Percentiles rank a stretch among this genome's conserved stretches.
Evolutionary conservation across 2,888 invertebrate genomes (phyloP).

Genomic region (Pammene fasciana): DNA sequence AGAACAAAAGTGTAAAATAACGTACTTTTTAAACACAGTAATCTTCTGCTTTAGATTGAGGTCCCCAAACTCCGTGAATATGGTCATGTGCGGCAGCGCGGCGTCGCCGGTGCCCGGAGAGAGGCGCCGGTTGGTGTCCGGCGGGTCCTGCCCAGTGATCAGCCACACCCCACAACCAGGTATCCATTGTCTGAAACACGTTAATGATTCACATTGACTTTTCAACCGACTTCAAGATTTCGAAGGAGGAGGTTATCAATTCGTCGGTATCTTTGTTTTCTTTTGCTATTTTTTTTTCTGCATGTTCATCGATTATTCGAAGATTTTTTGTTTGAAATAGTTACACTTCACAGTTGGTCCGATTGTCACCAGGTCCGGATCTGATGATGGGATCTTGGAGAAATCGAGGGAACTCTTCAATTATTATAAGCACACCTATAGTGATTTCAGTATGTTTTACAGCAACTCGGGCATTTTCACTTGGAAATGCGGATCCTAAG

Average conservation of each 20-base stretch:
- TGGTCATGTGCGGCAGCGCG: constrained; percentile 83
- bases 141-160: constrained; percentile 81
- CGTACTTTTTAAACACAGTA: constrained; percentile 84
- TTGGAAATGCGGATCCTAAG: too few relatives aligned
- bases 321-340: too few relatives aligned
- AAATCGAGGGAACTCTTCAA: too few relatives aligned
- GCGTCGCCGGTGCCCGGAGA: constrained; percentile 65
- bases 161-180: constrained; percentile 88
- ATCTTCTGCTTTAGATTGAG: constrained; percentile 85
- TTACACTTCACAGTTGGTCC: too few relatives aligned
- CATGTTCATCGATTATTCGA: too few relatives aligned
- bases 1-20: background rate
- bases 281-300: too few relatives aligned
- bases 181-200: constrained; percentile 82
- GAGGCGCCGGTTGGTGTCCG: constrained; percentile 63
- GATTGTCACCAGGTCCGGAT: too few relatives aligned
- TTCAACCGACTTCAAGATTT: background rate
- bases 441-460: too few relatives aligned
- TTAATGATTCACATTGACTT: background rate
- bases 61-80: constrained; percentile 89
- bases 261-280: too few relatives aligned
- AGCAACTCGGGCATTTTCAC: too few relatives aligned
- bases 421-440: too few relatives aligned
- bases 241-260: background rate
- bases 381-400: too few relatives aligned